Percentiles rank a stretch among this genome's conserved stretches.
These are phyloP conservation scores for Scolopax bukidnonensis DNA, from an alignment of 2,797 vertebrate species.

Conservation along the genomic window DNA sequence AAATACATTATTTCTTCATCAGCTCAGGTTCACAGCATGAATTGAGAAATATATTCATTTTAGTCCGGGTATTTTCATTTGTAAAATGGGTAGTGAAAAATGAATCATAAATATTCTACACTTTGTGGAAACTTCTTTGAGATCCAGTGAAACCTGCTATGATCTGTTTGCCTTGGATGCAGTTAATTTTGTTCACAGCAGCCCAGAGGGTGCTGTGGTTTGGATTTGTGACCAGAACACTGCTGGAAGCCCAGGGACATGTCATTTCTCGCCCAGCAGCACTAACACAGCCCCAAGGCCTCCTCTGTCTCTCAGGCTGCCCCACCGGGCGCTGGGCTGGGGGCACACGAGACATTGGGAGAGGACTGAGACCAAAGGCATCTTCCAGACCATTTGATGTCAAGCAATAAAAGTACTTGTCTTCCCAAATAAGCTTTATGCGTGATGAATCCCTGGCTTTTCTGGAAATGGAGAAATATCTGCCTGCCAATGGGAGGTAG, in stretches of 20 bases:
- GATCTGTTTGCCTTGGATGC: not conserved
- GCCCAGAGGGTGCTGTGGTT: not conserved
- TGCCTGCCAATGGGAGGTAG: not conserved
- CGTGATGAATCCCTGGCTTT: not conserved
- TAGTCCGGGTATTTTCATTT: not conserved
- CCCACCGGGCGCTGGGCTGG: not conserved
- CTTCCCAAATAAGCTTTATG: not conserved
- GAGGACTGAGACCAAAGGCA: not conserved
- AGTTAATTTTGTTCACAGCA: not conserved
- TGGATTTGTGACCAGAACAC: not conserved
- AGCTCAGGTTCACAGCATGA: not conserved
- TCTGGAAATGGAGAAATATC: rapidly evolving
- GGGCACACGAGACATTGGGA: rapidly evolving
- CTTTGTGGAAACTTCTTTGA: not conserved
- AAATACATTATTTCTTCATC: not conserved
- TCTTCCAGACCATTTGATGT: not conserved
- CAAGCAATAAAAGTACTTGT: not conserved
- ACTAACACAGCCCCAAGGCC: not conserved
- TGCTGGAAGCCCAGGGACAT: not conserved
- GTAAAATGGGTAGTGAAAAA: not conserved
- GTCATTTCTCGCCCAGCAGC: not conserved
- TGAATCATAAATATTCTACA: not conserved
- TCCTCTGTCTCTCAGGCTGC: not conserved
- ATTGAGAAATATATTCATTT: not conserved
- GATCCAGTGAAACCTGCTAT: not conserved